phyloP scores from a whole-genome alignment of 2,113 vertebrate species.

The Himantopus leucocephalus region DNA sequence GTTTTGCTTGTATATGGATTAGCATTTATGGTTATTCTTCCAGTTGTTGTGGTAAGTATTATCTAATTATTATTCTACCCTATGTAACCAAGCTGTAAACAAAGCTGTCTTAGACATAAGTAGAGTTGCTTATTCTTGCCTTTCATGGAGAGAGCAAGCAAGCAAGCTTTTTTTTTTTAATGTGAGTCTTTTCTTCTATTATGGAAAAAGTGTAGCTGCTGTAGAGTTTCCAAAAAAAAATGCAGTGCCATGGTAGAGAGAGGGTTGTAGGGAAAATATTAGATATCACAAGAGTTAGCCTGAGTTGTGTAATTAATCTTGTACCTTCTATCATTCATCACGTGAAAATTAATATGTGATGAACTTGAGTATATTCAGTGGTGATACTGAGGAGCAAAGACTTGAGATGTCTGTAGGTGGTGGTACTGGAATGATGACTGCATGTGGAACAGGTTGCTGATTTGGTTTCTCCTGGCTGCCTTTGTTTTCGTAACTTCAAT shows the following conservation, averaged over 20 bases:
- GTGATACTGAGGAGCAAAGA: background rate
- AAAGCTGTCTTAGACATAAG: background rate
- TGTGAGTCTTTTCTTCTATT: background rate
- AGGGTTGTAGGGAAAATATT: background rate
- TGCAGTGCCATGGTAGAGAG: background rate
- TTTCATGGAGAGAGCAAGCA: background rate
- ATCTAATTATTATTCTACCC: background rate
- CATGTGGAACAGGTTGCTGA: background rate
- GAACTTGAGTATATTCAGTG: background rate
- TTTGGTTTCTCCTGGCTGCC: background rate
- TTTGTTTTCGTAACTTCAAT: background rate
- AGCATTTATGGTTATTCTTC: constrained; percentile 99
- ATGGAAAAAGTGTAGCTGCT: background rate
- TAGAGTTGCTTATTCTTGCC: background rate
- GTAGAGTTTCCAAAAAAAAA: background rate
- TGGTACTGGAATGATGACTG: background rate
- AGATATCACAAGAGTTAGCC: background rate
- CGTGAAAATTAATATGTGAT: background rate
- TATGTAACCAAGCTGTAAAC: background rate
- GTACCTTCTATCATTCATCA: background rate
- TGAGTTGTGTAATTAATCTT: background rate
- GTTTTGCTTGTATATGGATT: constrained; percentile 95
- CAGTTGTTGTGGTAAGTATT: constrained; percentile 93
- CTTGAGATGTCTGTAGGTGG: background rate
- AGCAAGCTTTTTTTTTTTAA: background rate